Evolutionary conservation across 2,888 invertebrate species (phyloP).

Genomic region (Unio delphinus): DNA sequence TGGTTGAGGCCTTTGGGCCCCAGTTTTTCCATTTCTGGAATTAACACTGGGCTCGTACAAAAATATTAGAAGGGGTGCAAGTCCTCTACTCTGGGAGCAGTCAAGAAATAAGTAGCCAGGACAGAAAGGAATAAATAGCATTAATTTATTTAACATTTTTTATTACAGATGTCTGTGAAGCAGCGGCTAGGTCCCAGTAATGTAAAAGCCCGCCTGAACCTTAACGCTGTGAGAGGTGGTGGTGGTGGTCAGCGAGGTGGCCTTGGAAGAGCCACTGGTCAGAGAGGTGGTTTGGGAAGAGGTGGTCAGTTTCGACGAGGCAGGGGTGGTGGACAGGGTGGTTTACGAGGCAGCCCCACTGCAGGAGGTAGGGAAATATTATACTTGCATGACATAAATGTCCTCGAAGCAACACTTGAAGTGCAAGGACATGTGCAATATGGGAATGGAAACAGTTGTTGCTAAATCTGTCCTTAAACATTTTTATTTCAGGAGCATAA

Average conservation of each 20-base stretch:
- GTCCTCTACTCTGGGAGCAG: too few species aligned
- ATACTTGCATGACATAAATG: neutral
- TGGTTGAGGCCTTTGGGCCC: too few species aligned
- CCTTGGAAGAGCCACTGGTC: constrained; percentile 18
- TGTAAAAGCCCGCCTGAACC: constrained; percentile 58
- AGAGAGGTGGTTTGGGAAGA: constrained; percentile 29
- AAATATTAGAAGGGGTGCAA: too few species aligned
- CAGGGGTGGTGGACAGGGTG: constrained; percentile 23
- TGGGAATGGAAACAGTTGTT: too few species aligned
- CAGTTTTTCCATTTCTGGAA: too few species aligned
- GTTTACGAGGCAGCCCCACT: constrained; percentile 22
- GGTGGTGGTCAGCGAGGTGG: constrained; percentile 30
- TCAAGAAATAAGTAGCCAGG: too few species aligned
- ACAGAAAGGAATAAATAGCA: constrained; percentile 1
- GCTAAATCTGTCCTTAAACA: too few species aligned
- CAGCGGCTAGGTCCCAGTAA: constrained; percentile 48
- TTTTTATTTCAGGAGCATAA: too few species aligned
- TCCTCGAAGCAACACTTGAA: too few species aligned
- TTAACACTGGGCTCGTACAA: too few species aligned
- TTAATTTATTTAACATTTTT: neutral
- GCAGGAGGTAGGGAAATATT: constrained; percentile 13
- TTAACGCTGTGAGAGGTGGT: constrained; percentile 38
- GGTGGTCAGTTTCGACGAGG: constrained; percentile 11
- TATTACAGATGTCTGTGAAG: constrained; percentile 29
- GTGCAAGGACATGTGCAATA: too few species aligned